Base-by-base conservation (phyloP, 2,113 vertebrate genomes). In the Mellivora capensis region DNA sequence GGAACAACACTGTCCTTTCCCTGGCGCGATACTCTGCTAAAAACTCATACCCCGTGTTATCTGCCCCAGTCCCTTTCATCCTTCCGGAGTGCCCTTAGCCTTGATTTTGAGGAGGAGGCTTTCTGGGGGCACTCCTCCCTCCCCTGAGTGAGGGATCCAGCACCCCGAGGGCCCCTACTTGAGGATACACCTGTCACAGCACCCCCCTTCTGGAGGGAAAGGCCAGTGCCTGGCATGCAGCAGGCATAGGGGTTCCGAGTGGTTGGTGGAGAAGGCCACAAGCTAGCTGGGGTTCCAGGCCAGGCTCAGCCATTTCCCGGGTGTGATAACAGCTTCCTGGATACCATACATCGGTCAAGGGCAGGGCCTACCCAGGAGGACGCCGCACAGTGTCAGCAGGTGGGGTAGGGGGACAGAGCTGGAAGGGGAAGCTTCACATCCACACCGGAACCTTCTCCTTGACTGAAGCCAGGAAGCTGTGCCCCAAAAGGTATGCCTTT, bases 81-180 rank as follows among this genome's bases (percentile, higher is more conserved):
- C 34, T 90, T 83, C 61, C 57, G 6, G 37, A 74, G 27, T 34
- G 42, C 59, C 44, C 79, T 77, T 52, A 88, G 77, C 64, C 34
- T 88, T 93, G 86, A 62, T 80, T 84, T 31, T 79, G 62, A 87
- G 47, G 71, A 61, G 72, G 31, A 17, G 29, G 62, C 20, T 80
- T 67, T 37, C 39, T 25, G 39, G 69, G n/a, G n/a, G 29, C 17
- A 47, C 62, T 5, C 25, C 25, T 11, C 47, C 0, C 1, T 23
- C 25, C 42, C 13, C 1, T 0, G 59, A 71, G 29, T 44, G 18
- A 54, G 29, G 54, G 18, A 21, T 82, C 20, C n/a, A 42, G 31
- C 25, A 31, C 18, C 9, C 23, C 3, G 10, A 49, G 31, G 34
- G 34, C 31, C 39, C 12, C 11, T 0, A 71, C 52, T 61, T 39